Evolutionary conservation across 2,888 invertebrate genomes (phyloP), one percentile per base, ranked within the genome.

Genomic region (Crematogaster levior): DNA sequence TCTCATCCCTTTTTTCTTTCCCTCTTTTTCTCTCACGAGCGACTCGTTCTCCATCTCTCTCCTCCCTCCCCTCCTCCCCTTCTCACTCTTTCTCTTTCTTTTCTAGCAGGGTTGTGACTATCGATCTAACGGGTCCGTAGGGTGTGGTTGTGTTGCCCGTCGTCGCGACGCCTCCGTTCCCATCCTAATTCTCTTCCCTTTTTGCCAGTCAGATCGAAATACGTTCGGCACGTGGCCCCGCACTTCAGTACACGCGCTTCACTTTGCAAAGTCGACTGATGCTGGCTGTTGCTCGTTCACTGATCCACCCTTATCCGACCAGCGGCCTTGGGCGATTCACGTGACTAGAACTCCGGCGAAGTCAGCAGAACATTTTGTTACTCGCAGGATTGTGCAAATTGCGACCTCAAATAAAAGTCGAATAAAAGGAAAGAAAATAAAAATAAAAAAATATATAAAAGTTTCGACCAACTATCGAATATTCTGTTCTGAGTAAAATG

Each of bases 161-260:
- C 91, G 89, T 90, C 86, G 89, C 89, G 88, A 90, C 88, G 91
- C 89, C 88, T 86, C 74, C 79, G 6, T 37, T 43, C 65, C 72
- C 82, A n/a, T 81, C 72, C 80, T 77, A 51, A 5, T 63, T 27
- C 10, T 83, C 75, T 27, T 63, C 60, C 82, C 70, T 84, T 70
- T 72, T 82, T 30, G 53, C 48, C 73, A 66, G 61, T 66, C 60
- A 63, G 70, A 84, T 83, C 85, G 84, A 86, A 85, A 84, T 85
- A 84, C 85, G 86, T 87, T 90, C 86, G 88, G 89, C 92, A 92
- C 92, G 93, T 92, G 93, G 87, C 85, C 48, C 15, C 68, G 63
- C 80, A 72, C 87, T 87, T 88, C 83, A 84, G 79, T 85, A 86
- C 74, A 89, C 80, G 83, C 79, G 82, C 68, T 70, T 60, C 66